phyloP scores from a whole-genome alignment of 2,113 vertebrate species.

The Macquaria ambigua region DNA sequence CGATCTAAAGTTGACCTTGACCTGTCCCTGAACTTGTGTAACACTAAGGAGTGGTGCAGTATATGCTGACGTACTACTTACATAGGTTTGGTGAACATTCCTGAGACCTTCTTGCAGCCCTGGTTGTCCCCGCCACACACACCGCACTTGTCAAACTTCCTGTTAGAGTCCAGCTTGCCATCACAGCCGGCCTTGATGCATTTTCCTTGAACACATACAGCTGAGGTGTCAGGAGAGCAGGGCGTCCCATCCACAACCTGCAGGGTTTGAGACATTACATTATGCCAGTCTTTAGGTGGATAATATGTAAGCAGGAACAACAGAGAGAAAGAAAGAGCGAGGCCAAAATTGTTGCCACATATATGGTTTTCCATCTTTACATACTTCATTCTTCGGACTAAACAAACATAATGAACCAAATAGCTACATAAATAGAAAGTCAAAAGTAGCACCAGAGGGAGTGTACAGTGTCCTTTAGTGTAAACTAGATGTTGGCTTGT shows the following conservation, averaged over 20 bases:
- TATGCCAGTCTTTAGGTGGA: neutral
- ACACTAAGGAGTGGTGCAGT: too few relatives aligned
- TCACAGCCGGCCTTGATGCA: conserved; percentile 97
- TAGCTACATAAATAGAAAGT: neutral
- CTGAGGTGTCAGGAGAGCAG: conserved; percentile 94
- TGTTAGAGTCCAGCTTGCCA: conserved; percentile 92
- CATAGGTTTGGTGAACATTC: conserved; percentile 96
- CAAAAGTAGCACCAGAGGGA: neutral
- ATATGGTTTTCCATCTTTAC: neutral
- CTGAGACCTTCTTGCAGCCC: conserved; percentile 95
- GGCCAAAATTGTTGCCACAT: neutral
- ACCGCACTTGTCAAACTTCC: conserved; percentile 95
- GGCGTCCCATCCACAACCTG: conserved; percentile 96
- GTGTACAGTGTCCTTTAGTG: conserved; percentile 1
- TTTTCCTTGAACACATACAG: conserved; percentile 94
- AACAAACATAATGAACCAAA: conserved; percentile 14
- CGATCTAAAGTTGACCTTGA: neutral
- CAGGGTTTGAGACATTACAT: neutral
- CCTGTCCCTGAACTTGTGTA: neutral
- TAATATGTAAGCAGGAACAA: neutral
- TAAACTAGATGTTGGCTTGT: conserved; percentile 20
- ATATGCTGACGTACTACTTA: conserved; percentile 75
- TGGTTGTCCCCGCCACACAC: conserved; percentile 95
- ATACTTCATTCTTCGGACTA: neutral
- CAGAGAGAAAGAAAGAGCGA: neutral